Evolutionary conservation across 2,888 invertebrate species (phyloP).

Genomic region (Rhopalosiphum nymphaeae): DNA sequence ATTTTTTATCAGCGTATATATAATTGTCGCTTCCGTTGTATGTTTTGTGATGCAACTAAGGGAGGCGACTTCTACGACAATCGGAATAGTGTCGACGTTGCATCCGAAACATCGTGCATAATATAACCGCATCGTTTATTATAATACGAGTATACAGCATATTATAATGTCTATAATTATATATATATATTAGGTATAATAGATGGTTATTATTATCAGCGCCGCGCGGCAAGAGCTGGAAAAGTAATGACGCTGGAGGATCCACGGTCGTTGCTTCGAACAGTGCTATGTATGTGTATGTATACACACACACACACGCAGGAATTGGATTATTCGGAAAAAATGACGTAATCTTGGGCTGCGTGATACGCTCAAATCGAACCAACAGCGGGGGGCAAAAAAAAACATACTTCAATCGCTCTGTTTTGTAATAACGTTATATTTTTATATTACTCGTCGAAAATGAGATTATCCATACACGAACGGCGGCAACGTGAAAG

Average conservation of each 20-base stretch:
- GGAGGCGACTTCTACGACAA: too few species aligned
- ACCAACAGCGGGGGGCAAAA: neutral
- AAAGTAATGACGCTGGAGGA: neutral
- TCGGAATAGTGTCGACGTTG: too few species aligned
- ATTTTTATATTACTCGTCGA: neutral
- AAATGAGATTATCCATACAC: neutral
- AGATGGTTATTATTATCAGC: neutral
- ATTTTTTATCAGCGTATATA: too few species aligned
- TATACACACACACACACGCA: neutral
- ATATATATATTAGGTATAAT: neutral
- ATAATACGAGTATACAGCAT: too few species aligned
- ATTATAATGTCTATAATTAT: neutral
- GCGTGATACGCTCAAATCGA: neutral
- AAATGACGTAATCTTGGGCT: neutral
- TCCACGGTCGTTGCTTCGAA: neutral
- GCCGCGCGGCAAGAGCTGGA: neutral
- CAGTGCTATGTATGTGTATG: neutral
- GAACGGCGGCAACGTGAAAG: neutral
- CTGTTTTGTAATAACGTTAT: neutral
- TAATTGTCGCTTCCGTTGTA: too few species aligned
- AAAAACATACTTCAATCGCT: neutral
- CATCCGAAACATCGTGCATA: too few species aligned
- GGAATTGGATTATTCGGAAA: neutral
- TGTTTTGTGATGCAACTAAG: too few species aligned
- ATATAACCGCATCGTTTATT: too few species aligned